Conservation (phyloP, 2,888 invertebrate genomes). For the Phytoseiulus persimilis region DNA sequence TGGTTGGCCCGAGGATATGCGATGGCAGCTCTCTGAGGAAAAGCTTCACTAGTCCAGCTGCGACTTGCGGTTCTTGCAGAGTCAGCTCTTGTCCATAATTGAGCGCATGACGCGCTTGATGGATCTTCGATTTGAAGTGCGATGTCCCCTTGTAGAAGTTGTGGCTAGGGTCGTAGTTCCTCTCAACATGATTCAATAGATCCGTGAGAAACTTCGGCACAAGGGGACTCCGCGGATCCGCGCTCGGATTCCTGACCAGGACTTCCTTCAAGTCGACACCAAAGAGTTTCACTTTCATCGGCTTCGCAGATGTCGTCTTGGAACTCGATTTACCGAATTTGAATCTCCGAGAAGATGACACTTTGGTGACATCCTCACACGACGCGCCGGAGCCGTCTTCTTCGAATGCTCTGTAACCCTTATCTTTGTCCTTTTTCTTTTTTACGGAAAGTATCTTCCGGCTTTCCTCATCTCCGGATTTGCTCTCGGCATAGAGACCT, state of each 20-base stretch:
- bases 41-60: slow-evolving; percentile 14
- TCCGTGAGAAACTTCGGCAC: neutral
- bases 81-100: slow-evolving; percentile 11
- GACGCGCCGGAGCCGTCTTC: slow-evolving; percentile 20
- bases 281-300: slow-evolving; percentile 26
- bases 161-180: neutral
- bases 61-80: slow-evolving; percentile 20
- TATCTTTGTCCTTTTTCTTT: slow-evolving; percentile 33
- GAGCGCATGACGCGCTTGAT: slow-evolving; percentile 10
- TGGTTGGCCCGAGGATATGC: neutral
- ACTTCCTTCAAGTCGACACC: slow-evolving; percentile 25
- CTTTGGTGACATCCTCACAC: slow-evolving; percentile 24
- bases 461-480: slow-evolving; percentile 14
- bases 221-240: neutral
- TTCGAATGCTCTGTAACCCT: slow-evolving; percentile 32
- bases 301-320: slow-evolving; percentile 7
- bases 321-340: slow-evolving; percentile 21
- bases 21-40: slow-evolving; percentile 23
- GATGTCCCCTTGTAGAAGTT: slow-evolving; percentile 34
- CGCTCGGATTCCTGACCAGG: slow-evolving; percentile 7
- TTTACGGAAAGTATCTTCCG: slow-evolving; percentile 27
- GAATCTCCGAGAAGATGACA: slow-evolving; percentile 24
- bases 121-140: slow-evolving; percentile 29
- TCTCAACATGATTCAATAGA: neutral
- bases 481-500: neutral